phyloP scores from a whole-genome alignment of 2,113 vertebrate species.

The Ardeotis arabs region DNA sequence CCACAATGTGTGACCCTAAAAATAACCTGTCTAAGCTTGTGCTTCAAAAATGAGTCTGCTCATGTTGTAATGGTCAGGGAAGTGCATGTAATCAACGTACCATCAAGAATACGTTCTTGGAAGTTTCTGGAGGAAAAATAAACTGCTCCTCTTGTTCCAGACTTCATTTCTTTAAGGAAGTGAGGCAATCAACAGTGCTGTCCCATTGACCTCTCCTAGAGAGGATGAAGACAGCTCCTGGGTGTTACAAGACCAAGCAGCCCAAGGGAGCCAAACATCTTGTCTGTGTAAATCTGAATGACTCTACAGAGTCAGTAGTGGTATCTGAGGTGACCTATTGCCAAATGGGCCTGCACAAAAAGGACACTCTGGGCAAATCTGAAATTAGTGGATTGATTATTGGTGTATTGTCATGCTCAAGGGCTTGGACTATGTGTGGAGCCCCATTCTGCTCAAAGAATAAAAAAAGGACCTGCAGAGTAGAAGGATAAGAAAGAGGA shows the following conservation, averaged over 20 bases:
- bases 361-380: background rate
- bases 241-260: background rate
- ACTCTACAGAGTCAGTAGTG: background rate
- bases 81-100: fast-evolving
- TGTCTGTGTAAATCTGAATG: background rate
- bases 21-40: background rate
- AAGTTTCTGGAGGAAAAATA: background rate
- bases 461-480: too few species aligned
- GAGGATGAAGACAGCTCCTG: background rate
- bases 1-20: background rate
- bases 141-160: background rate
- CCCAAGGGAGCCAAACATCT: background rate
- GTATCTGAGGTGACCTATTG: background rate
- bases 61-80: fast-evolving
- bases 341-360: background rate
- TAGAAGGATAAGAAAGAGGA: too few species aligned
- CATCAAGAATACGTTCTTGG: background rate
- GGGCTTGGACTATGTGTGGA: too few species aligned
- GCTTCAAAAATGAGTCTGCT: background rate
- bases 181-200: background rate
- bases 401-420: too few species aligned
- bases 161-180: background rate
- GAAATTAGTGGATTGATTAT: background rate
- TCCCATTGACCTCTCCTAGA: background rate
- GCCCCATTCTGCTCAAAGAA: too few species aligned